Base-by-base conservation (phyloP, 2,113 vertebrate genomes). In the Ameiurus melas region DNA sequence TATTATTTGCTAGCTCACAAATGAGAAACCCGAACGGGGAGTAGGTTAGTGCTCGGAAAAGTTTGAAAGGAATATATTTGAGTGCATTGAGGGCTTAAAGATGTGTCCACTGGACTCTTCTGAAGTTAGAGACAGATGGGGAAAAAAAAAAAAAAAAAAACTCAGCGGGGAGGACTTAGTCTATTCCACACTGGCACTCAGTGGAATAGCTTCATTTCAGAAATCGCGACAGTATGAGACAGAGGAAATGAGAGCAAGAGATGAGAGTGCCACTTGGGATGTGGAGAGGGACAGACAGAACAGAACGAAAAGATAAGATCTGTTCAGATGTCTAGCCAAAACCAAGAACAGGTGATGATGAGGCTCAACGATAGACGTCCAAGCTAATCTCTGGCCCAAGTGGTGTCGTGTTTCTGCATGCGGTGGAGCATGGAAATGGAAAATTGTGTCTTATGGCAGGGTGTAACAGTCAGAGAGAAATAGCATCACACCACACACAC, bases 141-240 rank as follows among this genome's bases (percentile, higher is more conserved):
- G 3, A 3, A 10, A 25, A 33, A 70, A 73, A 22, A 39, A 73
- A 39, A 17, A 33, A 70, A 73, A 39, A 39, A 73, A 39, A 17
- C 6, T 27, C 13, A 14, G 25, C 4, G 4, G 27, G 58, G 36
- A 43, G 2, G 1, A 8, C 14, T 19, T 20, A 83, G 81, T 43
- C 62, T 68, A 64, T 79, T 30, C 16, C 27, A 64, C 81, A 43
- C 33, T 64, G 57, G 33, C 33, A 64, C 83, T 84, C 81, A 66
- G 39, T 5, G 39, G 81, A 64, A 84, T 84, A 47, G 39, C 43
- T 84, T 84, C 39, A 71, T 71, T 85, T 53, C 20, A 70, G 55
- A 68, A 81, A 85, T 68, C 14, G 8, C 6, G 22, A 82, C 47
- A 27, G 51, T 22, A 19, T 25, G n/a, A 83, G 47, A 33, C 78